A percentile compares a stretch with the other conserved stretches of the same genome.
phyloP scores from a whole-genome alignment of 2,113 vertebrate species.

The Leptodactylus fuscus region DNA sequence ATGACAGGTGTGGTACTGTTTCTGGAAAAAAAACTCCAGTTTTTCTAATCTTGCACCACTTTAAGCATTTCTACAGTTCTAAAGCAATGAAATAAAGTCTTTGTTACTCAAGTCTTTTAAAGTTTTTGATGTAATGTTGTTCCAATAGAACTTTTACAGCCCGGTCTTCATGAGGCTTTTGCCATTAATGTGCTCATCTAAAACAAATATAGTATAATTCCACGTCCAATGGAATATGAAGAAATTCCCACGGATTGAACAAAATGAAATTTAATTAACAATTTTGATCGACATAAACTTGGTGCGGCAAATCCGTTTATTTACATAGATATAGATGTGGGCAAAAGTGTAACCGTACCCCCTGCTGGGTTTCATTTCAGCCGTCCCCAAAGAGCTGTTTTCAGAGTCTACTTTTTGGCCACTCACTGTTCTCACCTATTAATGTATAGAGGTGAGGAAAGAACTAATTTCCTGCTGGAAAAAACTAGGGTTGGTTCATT shows the following conservation, averaged over 20 bases:
- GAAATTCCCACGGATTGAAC: neutral
- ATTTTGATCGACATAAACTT: constrained; percentile 3
- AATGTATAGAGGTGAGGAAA: constrained; percentile 43
- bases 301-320: neutral
- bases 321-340: constrained; percentile 4
- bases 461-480: constrained; percentile 51
- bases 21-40: neutral
- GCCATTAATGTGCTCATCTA: neutral
- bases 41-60: neutral
- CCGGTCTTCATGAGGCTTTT: neutral
- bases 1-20: too few species aligned
- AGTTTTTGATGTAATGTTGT: neutral
- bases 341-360: constrained; percentile 1
- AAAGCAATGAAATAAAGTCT: neutral
- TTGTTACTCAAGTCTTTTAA: neutral
- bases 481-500: constrained; percentile 21
- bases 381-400: constrained; percentile 40
- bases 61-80: neutral
- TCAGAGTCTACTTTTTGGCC: constrained; percentile 8
- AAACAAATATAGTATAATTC: neutral
- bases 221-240: neutral
- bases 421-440: constrained; percentile 42
- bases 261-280: constrained; percentile 19
- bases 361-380: constrained; percentile 16
- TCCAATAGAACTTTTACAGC: neutral